These are phyloP conservation scores for Lepidochrysops patricia DNA, from an alignment of 2,888 invertebrate genomes.

Conservation along the genomic window DNA sequence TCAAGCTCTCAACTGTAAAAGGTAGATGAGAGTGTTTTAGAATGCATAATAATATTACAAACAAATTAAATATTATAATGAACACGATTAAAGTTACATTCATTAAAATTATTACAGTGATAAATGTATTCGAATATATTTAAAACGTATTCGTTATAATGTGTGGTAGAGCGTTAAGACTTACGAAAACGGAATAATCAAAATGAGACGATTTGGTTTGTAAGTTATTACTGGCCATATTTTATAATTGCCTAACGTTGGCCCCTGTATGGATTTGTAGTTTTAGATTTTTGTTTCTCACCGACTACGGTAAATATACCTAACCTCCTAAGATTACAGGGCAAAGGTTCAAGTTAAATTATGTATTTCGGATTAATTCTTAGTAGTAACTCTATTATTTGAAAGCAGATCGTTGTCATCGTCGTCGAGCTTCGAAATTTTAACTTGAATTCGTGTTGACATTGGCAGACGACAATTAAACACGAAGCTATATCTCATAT, in stretches of 20 bases:
- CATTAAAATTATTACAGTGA: slow-evolving; percentile 1
- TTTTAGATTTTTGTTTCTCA: too few relatives aligned
- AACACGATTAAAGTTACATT: background rate
- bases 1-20: background rate
- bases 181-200: background rate
- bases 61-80: background rate
- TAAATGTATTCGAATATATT: background rate
- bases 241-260: background rate
- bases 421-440: background rate
- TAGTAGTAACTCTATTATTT: too few relatives aligned
- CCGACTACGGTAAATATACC: too few relatives aligned
- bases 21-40: background rate
- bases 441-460: background rate
- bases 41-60: background rate
- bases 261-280: too few relatives aligned
- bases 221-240: background rate
- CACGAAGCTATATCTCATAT: background rate
- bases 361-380: too few relatives aligned
- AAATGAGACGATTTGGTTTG: background rate
- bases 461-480: background rate
- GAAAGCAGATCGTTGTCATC: too few relatives aligned
- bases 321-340: too few relatives aligned
- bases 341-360: too few relatives aligned
- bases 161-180: background rate
- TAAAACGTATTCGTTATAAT: background rate